These are phyloP conservation scores for Drosophila maculinotata DNA, from an alignment of 2,888 invertebrate species.

Conservation along the genomic window DNA sequence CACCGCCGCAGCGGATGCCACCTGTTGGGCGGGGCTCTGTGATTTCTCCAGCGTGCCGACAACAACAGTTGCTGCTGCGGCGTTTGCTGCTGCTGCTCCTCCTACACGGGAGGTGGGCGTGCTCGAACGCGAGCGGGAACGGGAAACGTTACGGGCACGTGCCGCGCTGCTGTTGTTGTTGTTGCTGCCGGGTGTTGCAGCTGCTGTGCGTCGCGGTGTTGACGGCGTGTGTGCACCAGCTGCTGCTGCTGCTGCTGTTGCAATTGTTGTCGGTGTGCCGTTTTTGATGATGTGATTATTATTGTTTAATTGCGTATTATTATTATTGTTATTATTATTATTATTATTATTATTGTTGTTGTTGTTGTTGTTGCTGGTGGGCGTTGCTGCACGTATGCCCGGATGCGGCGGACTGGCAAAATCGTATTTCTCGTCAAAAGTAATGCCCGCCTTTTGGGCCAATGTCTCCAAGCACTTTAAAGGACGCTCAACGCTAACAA, in stretches of 20 bases:
- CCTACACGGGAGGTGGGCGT: conserved; percentile 52
- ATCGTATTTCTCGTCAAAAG: conserved; percentile 91
- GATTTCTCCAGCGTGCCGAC: conserved; percentile 87
- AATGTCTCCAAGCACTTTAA: conserved; percentile 90
- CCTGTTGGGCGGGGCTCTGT: conserved; percentile 86
- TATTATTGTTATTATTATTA: conserved; percentile 34
- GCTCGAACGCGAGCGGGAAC: conserved; percentile 54
- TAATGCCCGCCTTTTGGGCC: conserved; percentile 90
- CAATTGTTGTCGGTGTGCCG: conserved; percentile 2
- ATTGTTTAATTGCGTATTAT: conserved; percentile 38
- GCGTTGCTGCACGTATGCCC: conserved; percentile 50
- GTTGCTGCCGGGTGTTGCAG: conserved; percentile 19
- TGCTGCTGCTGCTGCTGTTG: conserved; percentile 16
- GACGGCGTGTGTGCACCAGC: conserved; percentile 2
- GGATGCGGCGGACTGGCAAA: conserved; percentile 86
- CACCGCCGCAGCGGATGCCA: conserved; percentile 82
- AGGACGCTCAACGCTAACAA: conserved; percentile 84
- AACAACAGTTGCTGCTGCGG: conserved; percentile 62
- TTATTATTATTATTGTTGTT: conserved; percentile 38
- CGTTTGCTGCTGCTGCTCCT: conserved; percentile 10
- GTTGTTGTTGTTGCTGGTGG: conserved; percentile 40
- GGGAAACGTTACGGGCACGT: conserved; percentile 48
- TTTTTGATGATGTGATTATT: conserved; percentile 29
- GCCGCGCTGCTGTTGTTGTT: conserved; percentile 18
- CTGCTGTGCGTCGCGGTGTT: conserved; percentile 10